phyloP scores from a whole-genome alignment of 64 coral and sea anemone genomes.

The Actinia equina region DNA sequence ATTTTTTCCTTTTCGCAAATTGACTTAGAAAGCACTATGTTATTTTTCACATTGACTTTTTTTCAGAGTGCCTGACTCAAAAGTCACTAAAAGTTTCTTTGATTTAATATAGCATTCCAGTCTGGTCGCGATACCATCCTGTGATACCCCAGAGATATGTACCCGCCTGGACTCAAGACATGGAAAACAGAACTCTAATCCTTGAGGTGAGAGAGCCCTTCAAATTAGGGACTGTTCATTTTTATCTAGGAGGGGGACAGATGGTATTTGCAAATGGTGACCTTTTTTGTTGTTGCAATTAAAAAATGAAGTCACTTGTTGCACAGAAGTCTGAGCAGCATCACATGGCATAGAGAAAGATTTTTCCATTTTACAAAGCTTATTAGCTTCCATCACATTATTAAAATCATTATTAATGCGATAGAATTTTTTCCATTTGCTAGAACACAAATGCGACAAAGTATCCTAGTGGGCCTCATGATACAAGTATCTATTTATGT shows the following conservation, averaged over 20 bases:
- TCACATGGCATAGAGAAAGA: no score
- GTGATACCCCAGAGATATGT: slow-evolving; percentile 89
- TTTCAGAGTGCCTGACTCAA: no score
- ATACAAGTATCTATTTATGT: slow-evolving; percentile 84
- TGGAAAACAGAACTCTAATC: slow-evolving; percentile 94
- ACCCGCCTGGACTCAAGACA: slow-evolving; percentile 93
- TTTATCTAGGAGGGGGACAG: neutral
- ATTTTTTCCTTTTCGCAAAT: neutral
- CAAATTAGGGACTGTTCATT: neutral
- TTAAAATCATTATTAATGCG: no score
- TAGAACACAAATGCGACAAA: slow-evolving; percentile 78
- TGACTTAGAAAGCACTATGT: neutral
- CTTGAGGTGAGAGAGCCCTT: slow-evolving; percentile 53
- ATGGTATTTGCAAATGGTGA: no score
- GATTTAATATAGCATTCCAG: slow-evolving; percentile 65
- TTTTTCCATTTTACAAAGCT: no score
- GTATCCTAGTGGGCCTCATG: slow-evolving; percentile 78
- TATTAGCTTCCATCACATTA: no score
- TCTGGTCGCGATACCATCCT: slow-evolving; percentile 97
- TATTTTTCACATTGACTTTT: neutral
- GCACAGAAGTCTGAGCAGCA: no score
- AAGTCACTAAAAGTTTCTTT: neutral
- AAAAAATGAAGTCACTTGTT: no score
- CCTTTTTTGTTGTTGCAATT: no score
- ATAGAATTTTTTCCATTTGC: neutral